Evolutionary conservation across 2,888 invertebrate species (phyloP).

Genomic region (Allacma fusca): DNA sequence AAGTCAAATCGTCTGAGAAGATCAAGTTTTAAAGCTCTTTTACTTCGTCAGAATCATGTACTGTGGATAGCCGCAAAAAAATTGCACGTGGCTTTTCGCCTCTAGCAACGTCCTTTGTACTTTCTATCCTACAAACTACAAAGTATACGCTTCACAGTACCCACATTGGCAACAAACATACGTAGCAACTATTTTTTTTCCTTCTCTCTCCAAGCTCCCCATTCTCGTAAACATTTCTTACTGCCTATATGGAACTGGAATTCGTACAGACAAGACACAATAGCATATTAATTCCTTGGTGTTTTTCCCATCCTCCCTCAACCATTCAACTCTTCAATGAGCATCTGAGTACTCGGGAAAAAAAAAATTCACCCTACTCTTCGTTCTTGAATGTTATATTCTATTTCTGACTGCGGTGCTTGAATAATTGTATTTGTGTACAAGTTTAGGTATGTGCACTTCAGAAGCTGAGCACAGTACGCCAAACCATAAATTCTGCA

Average conservation of each 20-base stretch:
- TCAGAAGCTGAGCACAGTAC: too few relatives aligned
- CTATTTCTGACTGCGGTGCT: too few relatives aligned
- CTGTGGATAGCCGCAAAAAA: slow-evolving; percentile 19
- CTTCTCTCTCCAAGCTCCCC: background rate
- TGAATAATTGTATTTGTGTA: too few relatives aligned
- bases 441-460: too few relatives aligned
- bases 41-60: background rate
- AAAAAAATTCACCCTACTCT: too few relatives aligned
- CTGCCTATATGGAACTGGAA: background rate
- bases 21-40: background rate
- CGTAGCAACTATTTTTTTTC: slow-evolving; percentile 2
- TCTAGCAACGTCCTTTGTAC: slow-evolving; percentile 18
- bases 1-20: too few relatives aligned
- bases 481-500: too few relatives aligned
- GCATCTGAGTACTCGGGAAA: too few relatives aligned
- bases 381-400: too few relatives aligned
- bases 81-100: slow-evolving; percentile 33
- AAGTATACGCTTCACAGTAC: background rate
- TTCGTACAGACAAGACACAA: background rate
- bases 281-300: background rate
- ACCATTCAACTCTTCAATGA: too few relatives aligned
- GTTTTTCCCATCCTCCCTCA: too few relatives aligned
- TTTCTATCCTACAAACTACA: slow-evolving; percentile 59
- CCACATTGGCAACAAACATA: background rate
- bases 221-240: slow-evolving; percentile 3